phyloP scores from a whole-genome alignment of 30 jellyfish, hydroid and myxozoan genomes.

The Aurelia sp. region DNA sequence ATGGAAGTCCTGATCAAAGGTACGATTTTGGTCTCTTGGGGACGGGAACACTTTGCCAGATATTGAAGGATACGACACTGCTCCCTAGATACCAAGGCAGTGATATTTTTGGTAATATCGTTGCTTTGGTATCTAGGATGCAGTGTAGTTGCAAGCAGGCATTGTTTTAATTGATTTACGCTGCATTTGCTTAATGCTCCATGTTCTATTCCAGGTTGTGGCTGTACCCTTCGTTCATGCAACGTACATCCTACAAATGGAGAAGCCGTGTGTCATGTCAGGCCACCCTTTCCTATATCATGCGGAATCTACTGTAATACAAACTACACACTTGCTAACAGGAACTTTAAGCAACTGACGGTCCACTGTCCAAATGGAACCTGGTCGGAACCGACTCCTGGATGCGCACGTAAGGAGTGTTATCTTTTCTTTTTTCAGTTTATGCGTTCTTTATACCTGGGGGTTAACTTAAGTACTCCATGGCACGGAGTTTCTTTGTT shows the following conservation, averaged over 20 bases:
- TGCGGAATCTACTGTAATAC: constrained; percentile 73
- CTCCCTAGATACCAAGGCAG: no score
- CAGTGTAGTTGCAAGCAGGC: no score
- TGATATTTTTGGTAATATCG: no score
- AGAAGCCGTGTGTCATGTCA: constrained; percentile 69
- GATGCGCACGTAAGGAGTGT: constrained; percentile 85
- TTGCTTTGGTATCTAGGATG: no score
- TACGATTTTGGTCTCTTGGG: not conserved
- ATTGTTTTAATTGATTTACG: no score
- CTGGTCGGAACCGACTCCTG: constrained; percentile 79
- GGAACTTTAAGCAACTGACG: constrained; percentile 8
- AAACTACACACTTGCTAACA: constrained; percentile 56
- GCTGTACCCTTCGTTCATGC: constrained; percentile 77
- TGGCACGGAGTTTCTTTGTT: no score
- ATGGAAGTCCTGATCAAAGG: constrained; percentile 91
- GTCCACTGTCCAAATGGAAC: constrained; percentile 72
- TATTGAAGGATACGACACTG: not conserved
- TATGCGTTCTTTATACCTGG: not conserved
- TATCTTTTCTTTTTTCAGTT: not conserved
- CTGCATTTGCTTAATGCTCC: no score
- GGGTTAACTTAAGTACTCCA: not conserved
- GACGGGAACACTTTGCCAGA: not conserved
- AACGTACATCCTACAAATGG: constrained; percentile 81
- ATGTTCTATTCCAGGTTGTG: constrained; percentile 78
- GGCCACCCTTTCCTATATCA: constrained; percentile 59